Percentiles rank a stretch among this genome's conserved stretches.
phyloP scores from a whole-genome alignment of 2,797 vertebrate species.

The Threskiornis aethiopicus region DNA sequence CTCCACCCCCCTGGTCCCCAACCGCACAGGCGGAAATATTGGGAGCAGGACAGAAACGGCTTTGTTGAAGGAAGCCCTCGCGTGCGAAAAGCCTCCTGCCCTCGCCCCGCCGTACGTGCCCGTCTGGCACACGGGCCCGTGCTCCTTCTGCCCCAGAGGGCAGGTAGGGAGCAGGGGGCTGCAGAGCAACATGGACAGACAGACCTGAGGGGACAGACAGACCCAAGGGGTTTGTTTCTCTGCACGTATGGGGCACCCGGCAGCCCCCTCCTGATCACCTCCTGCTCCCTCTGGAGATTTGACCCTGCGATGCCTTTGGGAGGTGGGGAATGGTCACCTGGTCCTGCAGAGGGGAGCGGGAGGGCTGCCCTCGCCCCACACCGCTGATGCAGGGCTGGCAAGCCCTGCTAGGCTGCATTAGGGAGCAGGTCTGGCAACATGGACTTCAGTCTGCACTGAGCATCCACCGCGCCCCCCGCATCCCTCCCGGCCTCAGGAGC shows the following conservation, averaged over 20 bases:
- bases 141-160: not conserved
- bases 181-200: fast-evolving
- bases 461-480: fast-evolving
- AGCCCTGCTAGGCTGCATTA: not conserved
- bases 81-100: not conserved
- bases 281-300: not conserved
- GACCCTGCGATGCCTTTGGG: not conserved
- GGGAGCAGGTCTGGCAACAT: not conserved
- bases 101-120: not conserved
- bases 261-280: not conserved
- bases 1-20: not conserved
- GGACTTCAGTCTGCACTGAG: not conserved
- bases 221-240: fast-evolving
- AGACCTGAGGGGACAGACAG: fast-evolving
- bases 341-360: not conserved
- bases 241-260: fast-evolving
- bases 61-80: slow-evolving; percentile 12
- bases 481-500: not conserved
- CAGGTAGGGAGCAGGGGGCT: not conserved
- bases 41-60: not conserved
- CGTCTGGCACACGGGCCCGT: fast-evolving
- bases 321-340: not conserved
- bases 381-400: fast-evolving
- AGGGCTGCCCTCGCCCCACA: not conserved
- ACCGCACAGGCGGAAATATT: not conserved